These are phyloP conservation scores for Sclerodermus sp. DNA, from an alignment of 2,888 invertebrate species.

Conservation along the genomic window DNA sequence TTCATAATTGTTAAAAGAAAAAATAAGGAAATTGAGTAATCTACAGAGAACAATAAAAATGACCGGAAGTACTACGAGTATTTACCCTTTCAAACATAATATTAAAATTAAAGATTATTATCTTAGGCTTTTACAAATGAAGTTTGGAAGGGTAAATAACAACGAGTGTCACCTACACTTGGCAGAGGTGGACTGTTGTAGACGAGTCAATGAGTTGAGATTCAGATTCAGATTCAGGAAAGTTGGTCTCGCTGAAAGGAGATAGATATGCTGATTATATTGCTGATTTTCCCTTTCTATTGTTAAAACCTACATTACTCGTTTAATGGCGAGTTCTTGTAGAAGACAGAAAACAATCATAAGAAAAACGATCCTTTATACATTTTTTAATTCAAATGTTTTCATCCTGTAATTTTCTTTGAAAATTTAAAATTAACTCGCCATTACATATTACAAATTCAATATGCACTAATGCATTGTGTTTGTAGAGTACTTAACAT, in stretches of 20 bases:
- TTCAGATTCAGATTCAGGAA: conserved; percentile 97
- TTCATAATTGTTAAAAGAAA: conserved; percentile 18
- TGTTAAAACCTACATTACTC: conserved; percentile 1
- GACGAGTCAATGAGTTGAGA: conserved; percentile 82
- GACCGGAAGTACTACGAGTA: conserved; percentile 14
- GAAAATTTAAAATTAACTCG: conserved; percentile 16
- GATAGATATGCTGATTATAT: conserved; percentile 40
- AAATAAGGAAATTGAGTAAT: conserved; percentile 24
- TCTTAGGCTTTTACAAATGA: conserved; percentile 5
- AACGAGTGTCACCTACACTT: conserved; percentile 77
- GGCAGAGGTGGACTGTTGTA: conserved; percentile 75
- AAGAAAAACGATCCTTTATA: too few species aligned
- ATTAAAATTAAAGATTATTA: conserved; percentile 1
- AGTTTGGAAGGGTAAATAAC: conserved; percentile 41
- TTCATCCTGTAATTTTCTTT: too few species aligned
- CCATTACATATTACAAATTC: conserved; percentile 26
- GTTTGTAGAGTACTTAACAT: too few species aligned
- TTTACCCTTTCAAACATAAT: not conserved
- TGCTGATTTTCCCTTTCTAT: conserved; percentile 10
- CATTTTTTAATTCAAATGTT: too few species aligned
- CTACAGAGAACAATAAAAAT: conserved; percentile 29
- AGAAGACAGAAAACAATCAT: too few species aligned
- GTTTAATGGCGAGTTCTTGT: conserved; percentile 11
- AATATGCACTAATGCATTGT: conserved; percentile 19
- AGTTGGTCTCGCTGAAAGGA: conserved; percentile 90